Evolutionary conservation across 1,140 invertebrate genomes (phyloP).

Genomic region (Dreissena rostriformis): DNA sequence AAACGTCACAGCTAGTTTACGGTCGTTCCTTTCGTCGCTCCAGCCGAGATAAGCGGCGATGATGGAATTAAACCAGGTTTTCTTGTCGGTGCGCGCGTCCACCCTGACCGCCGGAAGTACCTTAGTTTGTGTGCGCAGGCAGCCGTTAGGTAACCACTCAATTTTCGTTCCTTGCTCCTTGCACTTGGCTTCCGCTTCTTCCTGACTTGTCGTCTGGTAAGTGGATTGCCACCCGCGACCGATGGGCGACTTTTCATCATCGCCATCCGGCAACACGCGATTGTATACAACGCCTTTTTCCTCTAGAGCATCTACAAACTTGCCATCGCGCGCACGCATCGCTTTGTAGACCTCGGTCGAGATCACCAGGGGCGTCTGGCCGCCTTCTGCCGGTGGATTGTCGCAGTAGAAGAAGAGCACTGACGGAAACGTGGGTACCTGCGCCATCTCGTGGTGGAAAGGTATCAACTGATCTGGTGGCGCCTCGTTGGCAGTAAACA

Average conservation of each 20-base stretch:
- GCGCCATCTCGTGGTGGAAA: conserved; percentile 78
- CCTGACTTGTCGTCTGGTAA: conserved; percentile 63
- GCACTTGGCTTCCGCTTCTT: conserved; percentile 67
- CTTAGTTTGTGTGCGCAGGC: conserved; percentile 68
- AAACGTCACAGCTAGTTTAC: conserved; percentile 68
- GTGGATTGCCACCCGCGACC: conserved; percentile 75
- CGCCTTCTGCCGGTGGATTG: conserved; percentile 63
- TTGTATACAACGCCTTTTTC: conserved; percentile 68
- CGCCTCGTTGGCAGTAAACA: conserved; percentile 75
- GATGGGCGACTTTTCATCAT: conserved; percentile 66
- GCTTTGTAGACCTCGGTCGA: conserved; percentile 69
- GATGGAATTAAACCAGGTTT: conserved; percentile 76
- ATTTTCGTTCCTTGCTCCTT: conserved; percentile 60
- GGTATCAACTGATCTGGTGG: conserved; percentile 72
- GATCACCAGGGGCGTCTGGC: conserved; percentile 70
- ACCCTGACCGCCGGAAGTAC: conserved; percentile 65
- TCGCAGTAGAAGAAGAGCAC: conserved; percentile 75
- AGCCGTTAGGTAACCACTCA: conserved; percentile 72
- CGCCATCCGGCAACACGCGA: conserved; percentile 64
- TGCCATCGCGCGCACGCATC: conserved; percentile 60
- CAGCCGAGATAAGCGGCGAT: conserved; percentile 74
- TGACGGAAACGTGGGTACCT: conserved; percentile 72
- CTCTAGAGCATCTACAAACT: conserved; percentile 66
- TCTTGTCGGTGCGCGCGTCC: conserved; percentile 68
- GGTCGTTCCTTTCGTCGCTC: conserved; percentile 69